These are phyloP conservation scores for Philereme transversata DNA, from an alignment of 2,888 invertebrate genomes.

Conservation along the genomic window DNA sequence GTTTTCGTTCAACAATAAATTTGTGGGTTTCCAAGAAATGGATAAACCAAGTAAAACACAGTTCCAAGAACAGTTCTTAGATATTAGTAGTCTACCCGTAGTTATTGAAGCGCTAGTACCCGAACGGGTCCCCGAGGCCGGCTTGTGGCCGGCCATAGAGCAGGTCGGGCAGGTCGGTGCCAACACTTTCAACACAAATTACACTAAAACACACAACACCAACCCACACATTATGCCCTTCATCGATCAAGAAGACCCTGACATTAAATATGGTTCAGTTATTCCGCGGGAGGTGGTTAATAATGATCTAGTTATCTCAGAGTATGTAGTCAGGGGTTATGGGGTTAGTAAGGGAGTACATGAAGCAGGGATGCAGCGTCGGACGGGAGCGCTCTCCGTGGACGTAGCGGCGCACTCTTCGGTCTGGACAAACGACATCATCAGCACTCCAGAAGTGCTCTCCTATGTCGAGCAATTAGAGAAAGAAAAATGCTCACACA, in stretches of 20 bases:
- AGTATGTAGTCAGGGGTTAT: constrained; percentile 57
- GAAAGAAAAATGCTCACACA: constrained; percentile 61
- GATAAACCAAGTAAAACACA: constrained; percentile 49
- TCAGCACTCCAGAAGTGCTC: constrained; percentile 78
- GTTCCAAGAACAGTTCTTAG: constrained; percentile 64
- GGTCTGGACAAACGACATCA: constrained; percentile 55
- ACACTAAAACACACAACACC: constrained; percentile 54
- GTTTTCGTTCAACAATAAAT: constrained; percentile 52
- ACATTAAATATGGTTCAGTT: constrained; percentile 65
- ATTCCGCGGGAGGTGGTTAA: constrained; percentile 70
- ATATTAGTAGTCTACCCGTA: constrained; percentile 70
- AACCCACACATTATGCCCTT: constrained; percentile 62
- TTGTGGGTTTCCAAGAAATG: constrained; percentile 44
- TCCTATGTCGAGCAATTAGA: constrained; percentile 75
- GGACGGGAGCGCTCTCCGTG: constrained; percentile 54
- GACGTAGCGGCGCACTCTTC: constrained; percentile 59
- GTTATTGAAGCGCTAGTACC: constrained; percentile 68
- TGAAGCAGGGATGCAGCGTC: constrained; percentile 40
- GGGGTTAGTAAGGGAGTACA: constrained; percentile 39
- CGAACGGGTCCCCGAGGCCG: constrained; percentile 52
- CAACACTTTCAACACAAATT: constrained; percentile 52
- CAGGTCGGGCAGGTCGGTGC: constrained; percentile 55
- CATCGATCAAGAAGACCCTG: constrained; percentile 70
- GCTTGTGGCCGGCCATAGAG: constrained; percentile 55
- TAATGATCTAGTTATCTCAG: constrained; percentile 62